Percentiles rank a stretch among this genome's conserved stretches.
Conservation (phyloP, 2,888 invertebrate species). For the Cyaniris semiargus region DNA sequence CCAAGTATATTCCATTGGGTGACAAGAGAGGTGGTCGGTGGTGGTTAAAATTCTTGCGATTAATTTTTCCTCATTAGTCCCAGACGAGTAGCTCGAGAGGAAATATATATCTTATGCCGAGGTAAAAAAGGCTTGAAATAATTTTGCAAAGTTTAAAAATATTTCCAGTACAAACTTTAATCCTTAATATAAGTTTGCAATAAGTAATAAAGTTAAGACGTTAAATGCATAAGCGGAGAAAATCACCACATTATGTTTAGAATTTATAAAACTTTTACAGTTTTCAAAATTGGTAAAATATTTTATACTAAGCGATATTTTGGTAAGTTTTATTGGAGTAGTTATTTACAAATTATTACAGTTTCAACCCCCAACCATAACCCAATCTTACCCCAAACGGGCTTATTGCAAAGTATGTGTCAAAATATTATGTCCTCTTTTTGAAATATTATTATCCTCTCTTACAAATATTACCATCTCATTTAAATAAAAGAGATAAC, state of each 20-base stretch:
- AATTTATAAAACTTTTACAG: neutral
- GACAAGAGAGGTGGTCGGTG: slow-evolving; percentile 26
- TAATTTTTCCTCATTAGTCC: slow-evolving; percentile 9
- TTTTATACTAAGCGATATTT: neutral
- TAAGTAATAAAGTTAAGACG: slow-evolving; percentile 27
- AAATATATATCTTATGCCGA: slow-evolving; percentile 10
- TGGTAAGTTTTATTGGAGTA: neutral
- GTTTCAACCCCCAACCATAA: neutral
- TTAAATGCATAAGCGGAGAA: slow-evolving; percentile 28
- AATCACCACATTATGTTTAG: slow-evolving; percentile 25
- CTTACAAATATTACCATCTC: no score
- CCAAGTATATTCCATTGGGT: slow-evolving; percentile 26
- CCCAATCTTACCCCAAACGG: no score
- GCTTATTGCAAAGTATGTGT: no score
- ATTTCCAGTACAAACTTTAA: slow-evolving; percentile 24
- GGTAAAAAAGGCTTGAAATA: slow-evolving; percentile 23
- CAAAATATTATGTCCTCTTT: no score
- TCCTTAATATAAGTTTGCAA: slow-evolving; percentile 27
- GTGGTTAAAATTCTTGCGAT: slow-evolving; percentile 7
- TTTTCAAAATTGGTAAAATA: neutral
- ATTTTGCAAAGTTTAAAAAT: slow-evolving; percentile 13
- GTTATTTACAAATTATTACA: neutral
- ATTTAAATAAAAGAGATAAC: no score
- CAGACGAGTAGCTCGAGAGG: neutral
- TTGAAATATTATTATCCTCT: no score